phyloP scores from a whole-genome alignment of 2,113 vertebrate species.

The Lathamus discolor region DNA sequence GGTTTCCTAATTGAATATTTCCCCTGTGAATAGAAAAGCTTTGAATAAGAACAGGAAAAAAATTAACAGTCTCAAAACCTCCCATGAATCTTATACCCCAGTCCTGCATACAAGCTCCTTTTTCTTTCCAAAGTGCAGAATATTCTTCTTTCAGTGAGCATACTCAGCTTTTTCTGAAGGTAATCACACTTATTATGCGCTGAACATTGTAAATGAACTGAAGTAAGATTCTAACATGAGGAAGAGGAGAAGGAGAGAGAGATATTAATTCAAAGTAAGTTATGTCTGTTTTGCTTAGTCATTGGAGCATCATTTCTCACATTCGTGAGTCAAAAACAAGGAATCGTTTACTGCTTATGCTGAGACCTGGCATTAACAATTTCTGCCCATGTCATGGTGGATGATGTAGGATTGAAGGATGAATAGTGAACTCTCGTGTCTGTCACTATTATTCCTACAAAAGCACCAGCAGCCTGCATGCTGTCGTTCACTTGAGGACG shows the following conservation, averaged over 20 bases:
- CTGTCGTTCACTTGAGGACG: neutral
- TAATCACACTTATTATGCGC: neutral
- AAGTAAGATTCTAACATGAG: neutral
- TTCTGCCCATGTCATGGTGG: neutral
- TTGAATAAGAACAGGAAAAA: neutral
- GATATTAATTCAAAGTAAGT: neutral
- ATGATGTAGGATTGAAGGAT: neutral
- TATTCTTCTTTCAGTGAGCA: neutral
- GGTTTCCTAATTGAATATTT: conserved; percentile 27
- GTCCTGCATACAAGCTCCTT: neutral
- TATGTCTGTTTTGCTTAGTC: neutral
- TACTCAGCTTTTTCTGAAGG: neutral
- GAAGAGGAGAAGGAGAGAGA: neutral
- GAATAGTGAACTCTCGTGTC: neutral
- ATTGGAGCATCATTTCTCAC: neutral
- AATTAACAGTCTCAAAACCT: neutral
- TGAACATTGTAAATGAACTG: neutral
- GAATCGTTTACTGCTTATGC: neutral
- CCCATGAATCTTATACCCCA: neutral
- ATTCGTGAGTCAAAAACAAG: neutral
- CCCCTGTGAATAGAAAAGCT: neutral
- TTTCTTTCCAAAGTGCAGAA: neutral
- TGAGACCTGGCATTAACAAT: neutral
- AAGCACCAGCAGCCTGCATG: neutral
- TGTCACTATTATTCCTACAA: neutral